Evolutionary conservation across 2,113 vertebrate species (phyloP).

Genomic region (Andinoacara biseriatus): DNA sequence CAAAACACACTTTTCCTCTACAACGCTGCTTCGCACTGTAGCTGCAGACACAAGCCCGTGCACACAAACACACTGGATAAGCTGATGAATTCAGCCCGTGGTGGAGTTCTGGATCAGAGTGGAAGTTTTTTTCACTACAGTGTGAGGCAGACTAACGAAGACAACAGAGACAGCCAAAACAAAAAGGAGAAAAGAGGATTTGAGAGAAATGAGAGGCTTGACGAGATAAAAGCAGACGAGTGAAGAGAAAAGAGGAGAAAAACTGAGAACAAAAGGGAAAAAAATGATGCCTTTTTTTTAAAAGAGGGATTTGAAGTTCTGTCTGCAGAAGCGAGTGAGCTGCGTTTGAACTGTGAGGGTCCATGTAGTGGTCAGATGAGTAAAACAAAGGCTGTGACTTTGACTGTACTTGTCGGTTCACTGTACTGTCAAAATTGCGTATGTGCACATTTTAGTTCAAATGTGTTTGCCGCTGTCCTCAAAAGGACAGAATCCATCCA

Average conservation of each 20-base stretch:
- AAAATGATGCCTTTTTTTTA: constrained; percentile 73
- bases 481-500: constrained; percentile 3
- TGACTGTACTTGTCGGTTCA: constrained; percentile 56
- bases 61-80: constrained; percentile 35
- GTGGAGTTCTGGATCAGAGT: constrained; percentile 54
- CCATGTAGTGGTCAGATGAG: constrained; percentile 31
- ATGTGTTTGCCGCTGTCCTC: constrained; percentile 12
- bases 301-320: constrained; percentile 73
- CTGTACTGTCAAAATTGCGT: constrained; percentile 50
- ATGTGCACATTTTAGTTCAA: constrained; percentile 26
- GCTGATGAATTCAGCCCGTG: constrained; percentile 58
- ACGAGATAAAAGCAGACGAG: constrained; percentile 55
- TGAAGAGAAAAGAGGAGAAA: constrained; percentile 45
- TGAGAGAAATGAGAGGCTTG: constrained; percentile 46
- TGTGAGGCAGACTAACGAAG: constrained; percentile 57
- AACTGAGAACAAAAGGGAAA: constrained; percentile 46
- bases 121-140: constrained; percentile 49
- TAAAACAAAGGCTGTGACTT: constrained; percentile 55
- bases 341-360: constrained; percentile 30
- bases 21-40: constrained; percentile 17
- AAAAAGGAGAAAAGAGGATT: constrained; percentile 65
- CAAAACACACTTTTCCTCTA: constrained; percentile 18
- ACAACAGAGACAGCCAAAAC: constrained; percentile 55
- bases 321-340: constrained; percentile 78
- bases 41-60: background rate